A percentile compares a stretch with the other conserved stretches of the same genome.
These are phyloP conservation scores for Oceanodroma tethys DNA, from an alignment of 2,113 vertebrate species.

Conservation along the genomic window DNA sequence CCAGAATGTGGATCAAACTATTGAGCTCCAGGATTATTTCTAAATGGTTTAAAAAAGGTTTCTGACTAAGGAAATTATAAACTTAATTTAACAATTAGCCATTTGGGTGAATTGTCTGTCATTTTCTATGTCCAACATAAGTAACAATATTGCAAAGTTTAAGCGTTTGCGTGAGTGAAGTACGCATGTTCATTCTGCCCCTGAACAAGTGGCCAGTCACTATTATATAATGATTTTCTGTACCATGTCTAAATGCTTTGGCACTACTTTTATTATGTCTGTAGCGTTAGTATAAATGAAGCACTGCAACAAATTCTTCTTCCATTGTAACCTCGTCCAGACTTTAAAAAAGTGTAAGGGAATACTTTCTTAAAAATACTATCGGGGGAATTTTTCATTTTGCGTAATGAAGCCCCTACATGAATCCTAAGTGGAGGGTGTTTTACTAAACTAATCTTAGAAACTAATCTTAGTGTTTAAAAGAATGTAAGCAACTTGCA, in stretches of 20 bases:
- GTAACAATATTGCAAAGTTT: conserved; percentile 28
- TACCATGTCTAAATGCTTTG: conserved; percentile 52
- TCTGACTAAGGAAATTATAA: conserved; percentile 9
- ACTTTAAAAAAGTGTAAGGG: conserved; percentile 23
- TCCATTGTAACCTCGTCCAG: conserved; percentile 33
- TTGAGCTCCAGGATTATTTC: background rate
- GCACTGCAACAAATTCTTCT: conserved; percentile 63
- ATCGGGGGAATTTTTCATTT: conserved; percentile 50
- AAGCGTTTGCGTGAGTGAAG: background rate
- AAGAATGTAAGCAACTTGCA: conserved; percentile 34
- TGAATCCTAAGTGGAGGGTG: conserved; percentile 18
- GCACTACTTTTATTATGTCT: conserved; percentile 72
- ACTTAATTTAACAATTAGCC: background rate
- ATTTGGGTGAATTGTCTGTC: background rate
- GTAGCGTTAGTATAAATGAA: conserved; percentile 58
- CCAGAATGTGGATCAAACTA: background rate
- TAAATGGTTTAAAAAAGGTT: background rate
- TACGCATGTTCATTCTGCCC: background rate
- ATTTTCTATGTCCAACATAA: conserved; percentile 2
- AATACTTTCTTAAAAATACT: conserved; percentile 57
- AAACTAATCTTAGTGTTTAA: conserved; percentile 40
- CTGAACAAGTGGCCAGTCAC: background rate
- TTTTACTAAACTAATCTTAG: conserved; percentile 30
- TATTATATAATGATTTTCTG: conserved; percentile 33
- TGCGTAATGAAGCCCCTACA: conserved; percentile 31